Conservation (phyloP, 2,888 invertebrate genomes). For the Steinernema hermaphroditum region DNA sequence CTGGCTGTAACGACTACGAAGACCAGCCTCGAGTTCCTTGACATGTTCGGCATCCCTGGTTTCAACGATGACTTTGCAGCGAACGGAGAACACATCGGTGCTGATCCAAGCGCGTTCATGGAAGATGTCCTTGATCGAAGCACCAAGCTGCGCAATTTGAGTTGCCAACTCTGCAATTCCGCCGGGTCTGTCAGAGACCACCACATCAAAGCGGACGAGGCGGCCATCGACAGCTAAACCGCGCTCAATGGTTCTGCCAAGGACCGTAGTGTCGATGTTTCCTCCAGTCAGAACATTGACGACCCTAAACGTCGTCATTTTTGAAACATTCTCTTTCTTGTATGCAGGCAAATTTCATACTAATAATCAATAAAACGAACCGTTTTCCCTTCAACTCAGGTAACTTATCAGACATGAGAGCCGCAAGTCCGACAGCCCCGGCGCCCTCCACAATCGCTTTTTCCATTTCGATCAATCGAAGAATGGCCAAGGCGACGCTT, state of each 20-base stretch:
- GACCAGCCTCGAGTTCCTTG: slow-evolving; percentile 72
- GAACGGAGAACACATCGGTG: slow-evolving; percentile 79
- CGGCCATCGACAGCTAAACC: slow-evolving; percentile 71
- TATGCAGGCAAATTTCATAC: too few relatives aligned
- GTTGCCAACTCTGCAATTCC: slow-evolving; percentile 69
- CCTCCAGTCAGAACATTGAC: slow-evolving; percentile 70
- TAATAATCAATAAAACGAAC: slow-evolving; percentile 44
- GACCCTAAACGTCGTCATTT: slow-evolving; percentile 69
- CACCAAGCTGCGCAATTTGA: slow-evolving; percentile 68
- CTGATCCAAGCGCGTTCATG: slow-evolving; percentile 93
- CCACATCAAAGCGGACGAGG: slow-evolving; percentile 68
- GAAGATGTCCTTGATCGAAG: slow-evolving; percentile 85
- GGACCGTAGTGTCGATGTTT: slow-evolving; percentile 71
- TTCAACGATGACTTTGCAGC: slow-evolving; percentile 79
- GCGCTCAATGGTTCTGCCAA: slow-evolving; percentile 68
- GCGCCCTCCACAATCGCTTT: slow-evolving; percentile 85
- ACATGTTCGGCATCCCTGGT: slow-evolving; percentile 82
- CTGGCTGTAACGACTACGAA: slow-evolving; percentile 59
- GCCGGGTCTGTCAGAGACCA: slow-evolving; percentile 70
- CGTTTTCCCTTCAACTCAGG: slow-evolving; percentile 81
- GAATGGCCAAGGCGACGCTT: slow-evolving; percentile 70
- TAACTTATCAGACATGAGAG: slow-evolving; percentile 79
- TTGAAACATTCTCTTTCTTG: not conserved
- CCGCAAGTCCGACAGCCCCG: slow-evolving; percentile 83
- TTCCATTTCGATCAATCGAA: slow-evolving; percentile 68